Percentiles rank a stretch among this genome's conserved stretches.
Conservation (phyloP, 2,113 vertebrate genomes). For the Siniperca knerii region DNA sequence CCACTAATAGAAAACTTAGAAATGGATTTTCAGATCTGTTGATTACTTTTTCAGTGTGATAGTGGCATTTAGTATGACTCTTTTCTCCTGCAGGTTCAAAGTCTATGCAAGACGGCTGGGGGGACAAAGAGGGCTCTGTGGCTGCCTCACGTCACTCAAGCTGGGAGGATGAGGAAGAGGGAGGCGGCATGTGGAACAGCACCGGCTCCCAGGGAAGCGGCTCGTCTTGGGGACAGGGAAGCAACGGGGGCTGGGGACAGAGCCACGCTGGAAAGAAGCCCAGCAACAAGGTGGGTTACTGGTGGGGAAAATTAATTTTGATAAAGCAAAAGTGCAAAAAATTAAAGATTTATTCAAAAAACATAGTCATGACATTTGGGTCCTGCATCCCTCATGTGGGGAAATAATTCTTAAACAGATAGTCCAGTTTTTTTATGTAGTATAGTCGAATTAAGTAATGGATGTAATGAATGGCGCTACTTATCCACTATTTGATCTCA, state of each 20-base stretch:
- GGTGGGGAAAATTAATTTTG: not conserved
- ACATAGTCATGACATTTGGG: not conserved
- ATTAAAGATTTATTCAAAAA: not conserved
- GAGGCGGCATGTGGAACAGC: constrained; percentile 92
- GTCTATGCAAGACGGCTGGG: constrained; percentile 99
- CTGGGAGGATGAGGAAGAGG: constrained; percentile 98
- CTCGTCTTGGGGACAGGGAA: constrained; percentile 90
- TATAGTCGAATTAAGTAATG: not conserved
- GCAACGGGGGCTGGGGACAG: constrained; percentile 91
- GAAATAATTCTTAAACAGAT: not conserved
- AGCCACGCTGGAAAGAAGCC: constrained; percentile 92
- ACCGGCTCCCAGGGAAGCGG: constrained; percentile 96
- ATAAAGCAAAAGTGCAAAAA: not conserved
- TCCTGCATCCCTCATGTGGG: not conserved
- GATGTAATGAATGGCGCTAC: not conserved
- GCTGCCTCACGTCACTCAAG: constrained; percentile 94
- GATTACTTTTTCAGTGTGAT: not conserved
- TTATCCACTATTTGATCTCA: not conserved
- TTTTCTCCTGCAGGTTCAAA: constrained; percentile 89
- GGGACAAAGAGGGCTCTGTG: constrained; percentile 92
- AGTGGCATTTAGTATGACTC: not conserved
- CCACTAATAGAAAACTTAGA: not conserved
- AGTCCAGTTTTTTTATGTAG: not conserved
- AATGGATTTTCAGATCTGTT: not conserved
- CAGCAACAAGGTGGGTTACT: constrained; percentile 89